phyloP scores from a whole-genome alignment of 2,888 invertebrate genomes.

The Limenitis arthemis region DNA sequence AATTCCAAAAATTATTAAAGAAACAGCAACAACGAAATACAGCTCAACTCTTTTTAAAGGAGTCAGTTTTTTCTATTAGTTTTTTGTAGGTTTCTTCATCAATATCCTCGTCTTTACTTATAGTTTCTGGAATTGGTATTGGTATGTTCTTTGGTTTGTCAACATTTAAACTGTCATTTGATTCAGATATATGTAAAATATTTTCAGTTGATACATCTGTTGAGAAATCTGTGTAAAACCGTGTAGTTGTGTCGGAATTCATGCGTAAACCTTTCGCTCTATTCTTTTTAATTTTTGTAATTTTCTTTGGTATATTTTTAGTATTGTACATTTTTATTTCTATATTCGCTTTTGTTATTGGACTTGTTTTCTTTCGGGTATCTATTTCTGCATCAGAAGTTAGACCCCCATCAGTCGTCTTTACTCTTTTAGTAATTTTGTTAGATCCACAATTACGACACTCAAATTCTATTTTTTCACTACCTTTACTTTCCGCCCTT shows the following conservation, averaged over 20 bases:
- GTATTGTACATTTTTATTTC: slow-evolving; percentile 76
- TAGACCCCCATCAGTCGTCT: slow-evolving; percentile 40
- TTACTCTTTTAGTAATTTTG: slow-evolving; percentile 50
- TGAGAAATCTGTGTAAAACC: slow-evolving; percentile 77
- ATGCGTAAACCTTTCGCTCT: slow-evolving; percentile 69
- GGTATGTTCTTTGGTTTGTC: slow-evolving; percentile 44
- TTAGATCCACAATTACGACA: slow-evolving; percentile 63
- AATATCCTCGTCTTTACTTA: slow-evolving; percentile 60
- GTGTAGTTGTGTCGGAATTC: slow-evolving; percentile 69
- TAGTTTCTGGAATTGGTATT: slow-evolving; percentile 37
- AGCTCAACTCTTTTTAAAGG: slow-evolving; percentile 69
- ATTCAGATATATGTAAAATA: slow-evolving; percentile 75
- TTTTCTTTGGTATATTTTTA: slow-evolving; percentile 80
- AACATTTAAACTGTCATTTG: slow-evolving; percentile 73
- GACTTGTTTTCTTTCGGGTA: slow-evolving; percentile 35
- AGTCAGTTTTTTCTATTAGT: slow-evolving; percentile 67
- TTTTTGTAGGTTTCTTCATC: slow-evolving; percentile 64
- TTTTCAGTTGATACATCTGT: slow-evolving; percentile 75
- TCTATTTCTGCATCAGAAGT: slow-evolving; percentile 55
- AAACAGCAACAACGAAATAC: no score
- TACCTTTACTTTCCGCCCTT: slow-evolving; percentile 44
- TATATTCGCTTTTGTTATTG: slow-evolving; percentile 44
- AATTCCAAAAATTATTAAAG: no score
- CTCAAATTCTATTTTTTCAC: slow-evolving; percentile 63
- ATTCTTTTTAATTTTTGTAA: slow-evolving; percentile 78